A percentile compares a stretch with the other conserved stretches of the same genome.
These are phyloP conservation scores for Halichoerus grypus DNA, from an alignment of 2,113 vertebrate genomes.

Conservation along the genomic window DNA sequence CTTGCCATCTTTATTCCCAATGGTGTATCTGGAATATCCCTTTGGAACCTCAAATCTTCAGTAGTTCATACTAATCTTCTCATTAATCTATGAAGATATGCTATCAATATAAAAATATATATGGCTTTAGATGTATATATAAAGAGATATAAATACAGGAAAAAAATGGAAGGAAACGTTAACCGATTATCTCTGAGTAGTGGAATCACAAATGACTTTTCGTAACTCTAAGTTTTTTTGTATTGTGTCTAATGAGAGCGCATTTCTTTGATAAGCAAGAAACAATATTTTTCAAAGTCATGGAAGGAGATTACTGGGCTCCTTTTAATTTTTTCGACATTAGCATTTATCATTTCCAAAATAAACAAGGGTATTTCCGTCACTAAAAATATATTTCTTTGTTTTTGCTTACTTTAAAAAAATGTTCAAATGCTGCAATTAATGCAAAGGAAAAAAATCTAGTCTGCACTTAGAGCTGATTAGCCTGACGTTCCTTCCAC, in stretches of 20 bases:
- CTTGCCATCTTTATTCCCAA: neutral
- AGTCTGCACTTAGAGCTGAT: neutral
- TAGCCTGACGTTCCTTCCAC: neutral
- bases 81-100: neutral
- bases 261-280: neutral
- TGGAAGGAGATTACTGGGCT: neutral
- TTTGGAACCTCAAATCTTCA: neutral
- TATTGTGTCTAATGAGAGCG: neutral
- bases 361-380: conserved; percentile 43
- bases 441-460: neutral
- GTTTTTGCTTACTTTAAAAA: conserved; percentile 33
- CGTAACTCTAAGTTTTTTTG: neutral
- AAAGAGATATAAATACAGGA: neutral
- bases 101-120: neutral
- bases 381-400: conserved; percentile 41
- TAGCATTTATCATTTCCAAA: conserved; percentile 25
- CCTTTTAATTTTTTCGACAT: neutral
- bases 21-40: neutral
- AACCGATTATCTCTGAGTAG: neutral
- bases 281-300: neutral
- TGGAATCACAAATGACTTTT: neutral
- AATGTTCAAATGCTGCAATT: neutral
- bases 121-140: neutral
- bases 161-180: neutral
- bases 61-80: neutral